Base-by-base conservation (phyloP, 2,888 invertebrate species). In the Girardia tigrina region DNA sequence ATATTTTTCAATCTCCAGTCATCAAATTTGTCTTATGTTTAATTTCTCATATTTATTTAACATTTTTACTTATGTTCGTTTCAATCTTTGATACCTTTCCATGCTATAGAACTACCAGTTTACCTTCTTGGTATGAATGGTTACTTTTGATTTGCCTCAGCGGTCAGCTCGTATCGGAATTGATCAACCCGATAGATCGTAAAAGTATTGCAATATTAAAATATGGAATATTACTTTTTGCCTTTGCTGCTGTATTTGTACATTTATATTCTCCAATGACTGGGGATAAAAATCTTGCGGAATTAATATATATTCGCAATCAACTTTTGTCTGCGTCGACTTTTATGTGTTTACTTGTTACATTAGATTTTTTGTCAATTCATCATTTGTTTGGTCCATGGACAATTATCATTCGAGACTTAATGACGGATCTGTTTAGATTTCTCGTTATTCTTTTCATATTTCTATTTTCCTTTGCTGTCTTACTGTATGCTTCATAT, bases 1-100 rank as follows among this genome's bases (percentile, higher is more conserved):
- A 90, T 85, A 94, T 91, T 86, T 92, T 94, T 87, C 92, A 94
- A 87, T 92, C 97, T 81, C 98, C 98, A 77, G 95, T 98, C 82
- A 94, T 99, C 82, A 98, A 98, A 86, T 99, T 98, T 86, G 95
- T 97, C 91, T 94, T 95, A 70, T 97, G 98, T 86, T 88, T 99
- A 81, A 95, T 97, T 27, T 95, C 97, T 6, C 98, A 99, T 86
- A 90, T 98, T 81, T 95, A 95, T 86, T 89, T 98, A 80, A 94
- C 97, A 90, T 86, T 92, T 79, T 89, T 97, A 81, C 72, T 92
- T 80, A 26, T 77, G 0, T 87, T 95, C 80, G 92, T 92, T 36
- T 82, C 83, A 8, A 84, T 85, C 23, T 80, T 80, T 72, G 85
- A 85, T 0, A 78, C 83, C 27, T 78, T 80, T 16, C 84, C 82